These are phyloP conservation scores for Calcarius lapponicus DNA, from an alignment of 2,797 vertebrate genomes.

Conservation along the genomic window DNA sequence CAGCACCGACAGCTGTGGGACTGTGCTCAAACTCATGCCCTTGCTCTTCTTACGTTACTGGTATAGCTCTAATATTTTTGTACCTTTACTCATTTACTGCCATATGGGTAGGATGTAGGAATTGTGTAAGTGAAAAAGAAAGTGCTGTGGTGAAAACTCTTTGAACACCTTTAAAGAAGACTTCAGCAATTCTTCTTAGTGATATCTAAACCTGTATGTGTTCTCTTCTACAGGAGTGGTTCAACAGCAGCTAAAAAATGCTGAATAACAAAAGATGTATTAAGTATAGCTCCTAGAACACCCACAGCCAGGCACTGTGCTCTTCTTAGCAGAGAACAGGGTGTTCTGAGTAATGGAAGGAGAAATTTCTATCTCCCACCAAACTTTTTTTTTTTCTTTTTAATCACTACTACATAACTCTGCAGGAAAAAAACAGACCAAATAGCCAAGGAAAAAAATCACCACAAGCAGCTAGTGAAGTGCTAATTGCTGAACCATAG, in stretches of 20 bases:
- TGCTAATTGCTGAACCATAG: not conserved
- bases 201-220: not conserved
- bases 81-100: not conserved
- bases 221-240: not conserved
- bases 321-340: not conserved
- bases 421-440: not conserved
- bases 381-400: not conserved
- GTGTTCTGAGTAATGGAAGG: not conserved
- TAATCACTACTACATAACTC: not conserved
- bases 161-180: not conserved
- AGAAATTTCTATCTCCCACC: not conserved
- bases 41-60: not conserved
- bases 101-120: not conserved
- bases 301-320: not conserved
- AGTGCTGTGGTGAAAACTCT: not conserved
- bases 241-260: slow-evolving; percentile 1
- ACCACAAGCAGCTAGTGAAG: not conserved
- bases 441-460: not conserved
- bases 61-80: not conserved
- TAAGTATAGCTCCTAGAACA: not conserved
- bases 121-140: slow-evolving; percentile 1
- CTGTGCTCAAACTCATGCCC: not conserved
- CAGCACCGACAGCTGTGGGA: not conserved
- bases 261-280: not conserved
- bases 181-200: not conserved